These are phyloP conservation scores for human (Homo sapiens) DNA, from an alignment of 2,113 vertebrate species.

Conservation along the genomic window DNA sequence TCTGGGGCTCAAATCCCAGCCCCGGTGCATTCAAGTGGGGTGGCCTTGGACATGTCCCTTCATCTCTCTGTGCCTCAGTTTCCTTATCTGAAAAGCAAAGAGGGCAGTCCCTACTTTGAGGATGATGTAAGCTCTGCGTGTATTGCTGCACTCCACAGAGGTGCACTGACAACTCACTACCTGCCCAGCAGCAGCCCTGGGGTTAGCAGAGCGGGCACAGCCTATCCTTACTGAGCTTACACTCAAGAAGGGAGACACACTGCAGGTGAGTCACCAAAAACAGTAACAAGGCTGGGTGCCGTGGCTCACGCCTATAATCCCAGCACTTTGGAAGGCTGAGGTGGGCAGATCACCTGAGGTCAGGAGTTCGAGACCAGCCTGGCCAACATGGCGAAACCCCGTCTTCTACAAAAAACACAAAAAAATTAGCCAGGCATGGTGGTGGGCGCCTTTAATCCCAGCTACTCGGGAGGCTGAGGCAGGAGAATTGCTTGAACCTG, in stretches of 20 bases:
- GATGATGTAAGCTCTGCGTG: fast-evolving
- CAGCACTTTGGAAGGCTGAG: no score
- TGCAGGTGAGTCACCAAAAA: neutral
- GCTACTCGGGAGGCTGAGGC: no score
- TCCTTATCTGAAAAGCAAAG: neutral
- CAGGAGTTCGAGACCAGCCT: no score
- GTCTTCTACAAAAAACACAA: no score
- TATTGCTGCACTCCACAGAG: neutral
- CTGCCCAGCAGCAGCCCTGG: neutral
- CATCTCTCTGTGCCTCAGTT: neutral
- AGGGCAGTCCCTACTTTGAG: neutral
- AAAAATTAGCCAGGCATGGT: no score
- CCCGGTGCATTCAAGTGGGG: neutral
- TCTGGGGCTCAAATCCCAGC: neutral
- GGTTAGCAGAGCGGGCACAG: neutral
- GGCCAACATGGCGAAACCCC: no score
- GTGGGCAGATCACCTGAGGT: no score
- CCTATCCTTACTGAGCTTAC: neutral
- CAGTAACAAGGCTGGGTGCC: no score
- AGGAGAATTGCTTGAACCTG: no score
- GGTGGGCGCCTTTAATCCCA: no score
- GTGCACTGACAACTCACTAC: neutral
- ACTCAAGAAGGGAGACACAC: neutral
- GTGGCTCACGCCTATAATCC: no score
- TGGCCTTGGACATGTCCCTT: neutral